Percentiles rank a stretch among this genome's conserved stretches.
These are phyloP conservation scores for Zonotrichia leucophrys DNA, from an alignment of 2,113 vertebrate genomes.

Conservation along the genomic window DNA sequence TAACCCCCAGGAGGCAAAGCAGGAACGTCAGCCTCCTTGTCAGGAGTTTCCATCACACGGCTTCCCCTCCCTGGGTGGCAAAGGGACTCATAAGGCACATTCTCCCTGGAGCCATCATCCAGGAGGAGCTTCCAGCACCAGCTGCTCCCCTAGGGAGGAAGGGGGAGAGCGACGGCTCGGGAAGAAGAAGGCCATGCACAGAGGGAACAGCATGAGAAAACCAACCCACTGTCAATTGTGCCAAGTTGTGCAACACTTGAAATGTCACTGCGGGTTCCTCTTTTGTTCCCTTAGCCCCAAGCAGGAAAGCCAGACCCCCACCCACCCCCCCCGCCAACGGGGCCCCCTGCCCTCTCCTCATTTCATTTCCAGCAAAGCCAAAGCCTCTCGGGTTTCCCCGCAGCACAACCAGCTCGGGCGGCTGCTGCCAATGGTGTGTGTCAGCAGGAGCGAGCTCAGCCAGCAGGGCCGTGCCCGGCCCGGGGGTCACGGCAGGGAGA, in stretches of 20 bases:
- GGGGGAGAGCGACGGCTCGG: not conserved
- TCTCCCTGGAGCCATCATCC: not conserved
- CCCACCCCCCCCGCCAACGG: not conserved
- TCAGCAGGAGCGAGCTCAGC: not conserved
- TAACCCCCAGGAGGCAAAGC: not conserved
- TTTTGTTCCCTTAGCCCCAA: not conserved
- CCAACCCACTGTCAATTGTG: not conserved
- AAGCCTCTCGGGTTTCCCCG: not conserved
- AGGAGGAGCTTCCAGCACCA: not conserved
- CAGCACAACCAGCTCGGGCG: not conserved
- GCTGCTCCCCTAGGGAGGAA: not conserved
- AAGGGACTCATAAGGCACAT: not conserved
- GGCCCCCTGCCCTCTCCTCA: not conserved
- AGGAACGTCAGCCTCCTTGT: not conserved
- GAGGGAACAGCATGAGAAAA: not conserved
- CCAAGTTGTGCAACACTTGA: slow-evolving; percentile 6
- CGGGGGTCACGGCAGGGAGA: not conserved
- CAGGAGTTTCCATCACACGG: not conserved
- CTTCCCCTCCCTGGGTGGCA: not conserved
- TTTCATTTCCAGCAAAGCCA: slow-evolving; percentile 4
- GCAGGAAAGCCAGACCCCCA: not conserved
- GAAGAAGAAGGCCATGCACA: not conserved
- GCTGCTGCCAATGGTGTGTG: not conserved
- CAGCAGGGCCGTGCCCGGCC: not conserved
- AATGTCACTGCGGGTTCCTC: not conserved